Evolutionary conservation across 1,140 invertebrate genomes (phyloP), one percentile per base, ranked within the genome.

Genomic region (Propsilocerus akamusi): DNA sequence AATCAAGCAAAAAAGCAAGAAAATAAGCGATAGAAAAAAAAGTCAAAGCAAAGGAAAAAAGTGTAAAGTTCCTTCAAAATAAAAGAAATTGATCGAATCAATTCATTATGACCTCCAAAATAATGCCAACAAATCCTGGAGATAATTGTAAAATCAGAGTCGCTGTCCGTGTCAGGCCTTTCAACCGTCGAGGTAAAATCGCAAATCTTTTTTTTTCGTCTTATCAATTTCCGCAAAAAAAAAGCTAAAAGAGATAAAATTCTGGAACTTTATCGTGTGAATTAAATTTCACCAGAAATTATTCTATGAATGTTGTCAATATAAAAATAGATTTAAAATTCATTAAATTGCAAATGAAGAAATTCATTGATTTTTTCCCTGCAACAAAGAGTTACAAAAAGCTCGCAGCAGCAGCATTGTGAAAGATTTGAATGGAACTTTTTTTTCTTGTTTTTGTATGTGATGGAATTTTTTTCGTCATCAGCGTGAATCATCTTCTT

Each of bases 131-230:
- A 20, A 41, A 41, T 41, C 34, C 34, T 20, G 34, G 14, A 20
- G 34, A 41, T 41, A 41, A 41, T 41, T 41, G 34, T 79, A 95
- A 96, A 78, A 92, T 97, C 63, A 92, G 92, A 77, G 92, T 97
- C 56, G 91, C 90, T 58, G 89, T 97, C 57, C 78, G 92, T 66
- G 89, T 97, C 63, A 80, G 92, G 68, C 92, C 92, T 63, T 89
- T 95, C 70, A 96, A 92, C 76, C 80, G 88, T 58, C 76, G 92
- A 82, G 92, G 92, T 94, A 76, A 75, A 78, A 70, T 68, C 47
- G 46, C 46, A 30, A 30, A 3, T 30, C 28, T 30, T 30, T 30
- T 30, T 30, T 30, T 30, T 30, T 11, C n/a, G 6, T n/a, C 34
- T 41, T 41, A 41, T 41, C 34, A 41, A 3, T 30, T 11, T n/a